phyloP scores from a whole-genome alignment of 2,113 vertebrate species.

The Seriola quinqueradiata region DNA sequence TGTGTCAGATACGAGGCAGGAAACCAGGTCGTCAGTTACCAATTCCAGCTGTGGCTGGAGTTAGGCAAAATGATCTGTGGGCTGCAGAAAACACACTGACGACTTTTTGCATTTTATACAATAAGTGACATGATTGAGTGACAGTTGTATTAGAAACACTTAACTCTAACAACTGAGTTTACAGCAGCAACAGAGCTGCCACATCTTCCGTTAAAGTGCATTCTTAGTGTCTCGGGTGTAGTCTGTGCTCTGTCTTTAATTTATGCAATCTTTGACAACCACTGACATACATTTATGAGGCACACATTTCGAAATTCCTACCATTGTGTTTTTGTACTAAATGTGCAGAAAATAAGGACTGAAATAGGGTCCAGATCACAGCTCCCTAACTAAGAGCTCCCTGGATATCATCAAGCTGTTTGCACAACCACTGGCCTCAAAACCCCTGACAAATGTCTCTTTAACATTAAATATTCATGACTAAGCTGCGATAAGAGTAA shows the following conservation, averaged over 20 bases:
- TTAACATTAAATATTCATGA: not conserved
- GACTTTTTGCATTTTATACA: slow-evolving; percentile 39
- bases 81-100: slow-evolving; percentile 34
- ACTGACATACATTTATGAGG: not conserved
- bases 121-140: slow-evolving; percentile 15
- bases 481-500: not conserved
- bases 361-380: not conserved
- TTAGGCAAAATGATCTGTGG: slow-evolving; percentile 36
- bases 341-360: not conserved
- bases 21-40: slow-evolving; percentile 74
- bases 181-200: not conserved
- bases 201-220: not conserved
- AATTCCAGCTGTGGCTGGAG: slow-evolving; percentile 66
- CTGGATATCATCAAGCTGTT: slow-evolving; percentile 20
- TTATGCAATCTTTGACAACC: not conserved
- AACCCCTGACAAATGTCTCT: not conserved
- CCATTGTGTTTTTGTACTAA: not conserved
- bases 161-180: not conserved
- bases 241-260: too few relatives aligned
- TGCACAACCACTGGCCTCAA: slow-evolving; percentile 27
- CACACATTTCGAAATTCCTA: not conserved
- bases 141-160: not conserved
- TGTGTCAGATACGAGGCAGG: slow-evolving; percentile 79
- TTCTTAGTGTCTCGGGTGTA: not conserved
- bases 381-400: not conserved